Evolutionary conservation across 2,888 invertebrate genomes (phyloP).

Genomic region (Alentia gelatinosa): DNA sequence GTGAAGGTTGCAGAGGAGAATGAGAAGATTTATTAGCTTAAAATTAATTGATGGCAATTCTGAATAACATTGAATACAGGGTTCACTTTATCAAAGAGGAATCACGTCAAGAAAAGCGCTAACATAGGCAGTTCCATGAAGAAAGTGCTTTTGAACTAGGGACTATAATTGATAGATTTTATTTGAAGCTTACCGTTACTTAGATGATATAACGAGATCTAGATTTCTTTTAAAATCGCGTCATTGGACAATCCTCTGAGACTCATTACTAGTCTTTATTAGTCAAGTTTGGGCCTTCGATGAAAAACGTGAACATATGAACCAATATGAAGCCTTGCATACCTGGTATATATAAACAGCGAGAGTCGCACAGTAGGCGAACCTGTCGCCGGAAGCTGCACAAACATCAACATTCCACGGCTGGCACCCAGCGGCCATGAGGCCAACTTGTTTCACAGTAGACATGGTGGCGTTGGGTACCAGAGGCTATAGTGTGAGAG

Average conservation of each 20-base stretch:
- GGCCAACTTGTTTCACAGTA: conserved; percentile 73
- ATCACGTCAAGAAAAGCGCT: too few species aligned
- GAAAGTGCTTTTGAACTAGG: neutral
- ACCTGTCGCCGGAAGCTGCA: conserved; percentile 77
- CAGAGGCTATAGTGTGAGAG: neutral
- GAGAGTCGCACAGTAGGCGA: conserved; percentile 81
- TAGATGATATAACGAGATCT: too few species aligned
- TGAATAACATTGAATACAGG: too few species aligned
- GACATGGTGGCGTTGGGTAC: conserved; percentile 51
- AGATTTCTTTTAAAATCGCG: too few species aligned
- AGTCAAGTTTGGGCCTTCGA: too few species aligned
- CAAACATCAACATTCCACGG: conserved; percentile 81
- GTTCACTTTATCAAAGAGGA: too few species aligned
- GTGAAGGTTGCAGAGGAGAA: neutral
- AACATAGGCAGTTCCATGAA: too few species aligned
- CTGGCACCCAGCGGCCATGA: conserved; percentile 81
- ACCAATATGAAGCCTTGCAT: conserved; percentile 58
- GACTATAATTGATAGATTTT: neutral
- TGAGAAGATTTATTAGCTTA: neutral
- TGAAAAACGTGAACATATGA: too few species aligned
- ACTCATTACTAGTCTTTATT: too few species aligned
- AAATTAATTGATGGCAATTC: too few species aligned
- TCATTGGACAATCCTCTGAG: too few species aligned
- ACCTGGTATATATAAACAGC: conserved; percentile 82
- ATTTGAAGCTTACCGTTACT: too few species aligned